Evolutionary conservation across 2,888 invertebrate genomes (phyloP), one percentile per base, ranked within the genome.

Genomic region (Mamestra brassicae): DNA sequence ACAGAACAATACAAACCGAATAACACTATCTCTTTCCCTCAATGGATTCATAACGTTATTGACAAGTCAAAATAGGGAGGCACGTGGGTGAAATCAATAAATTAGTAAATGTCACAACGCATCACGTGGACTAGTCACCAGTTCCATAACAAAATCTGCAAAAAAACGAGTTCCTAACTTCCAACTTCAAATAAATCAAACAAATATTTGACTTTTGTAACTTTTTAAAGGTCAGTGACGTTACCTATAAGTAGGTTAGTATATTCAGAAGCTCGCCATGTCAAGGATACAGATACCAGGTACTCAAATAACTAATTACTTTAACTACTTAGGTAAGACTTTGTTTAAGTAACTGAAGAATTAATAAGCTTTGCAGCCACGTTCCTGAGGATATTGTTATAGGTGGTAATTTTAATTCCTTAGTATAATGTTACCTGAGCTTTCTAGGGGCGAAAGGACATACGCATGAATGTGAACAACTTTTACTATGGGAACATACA

Each of bases 291-390:
- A 34, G 50, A 34, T 52, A 64, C 38, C 17, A 11, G 58, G 17
- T 26, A 38, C 58, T 52, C 36, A 54, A 74, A 47, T 65, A 45
- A 74, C 75, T 74, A 50, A 71, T 50, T 74, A 62, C 54, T 72
- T 26, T 5, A 6, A 36, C 34, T 45, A 52, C 42, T 69, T 58
- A 58, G 6, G 10, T 50, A 7, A 52, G 42, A 38, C 54, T 58
- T 42, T 10, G 6, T 42, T 54, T 36, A 45, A 13, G 36, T 74
- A 45, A 64, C 36, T 45, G 34, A 13, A 36, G 17, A 36, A 61
- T 52, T 54, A 45, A 71, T 5, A 52, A 34, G 34, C 38, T 38
- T n/a, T 6, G 34, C 42, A 5, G 10, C 4, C 15, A 1, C 36
- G 52, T 0, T 2, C 15, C 11, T 3, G n/a, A n/a, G 1, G 36